A percentile compares a stretch with the other conserved stretches of the same genome.
Conservation (phyloP, 2,797 vertebrate genomes). For the Myoxocephalus aenaeus region DNA sequence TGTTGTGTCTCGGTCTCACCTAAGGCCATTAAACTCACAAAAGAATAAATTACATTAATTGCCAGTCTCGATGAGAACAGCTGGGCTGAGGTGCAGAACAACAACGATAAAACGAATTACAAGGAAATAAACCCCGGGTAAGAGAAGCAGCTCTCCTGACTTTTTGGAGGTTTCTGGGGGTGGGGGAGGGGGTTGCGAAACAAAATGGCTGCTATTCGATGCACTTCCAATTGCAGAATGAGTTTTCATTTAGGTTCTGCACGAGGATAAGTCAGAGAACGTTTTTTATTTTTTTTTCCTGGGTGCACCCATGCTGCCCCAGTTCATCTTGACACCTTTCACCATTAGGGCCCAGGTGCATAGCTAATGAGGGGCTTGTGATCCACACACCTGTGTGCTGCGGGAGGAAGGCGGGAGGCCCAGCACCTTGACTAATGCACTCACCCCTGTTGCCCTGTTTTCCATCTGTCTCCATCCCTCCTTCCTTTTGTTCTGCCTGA, state of each 20-base stretch:
- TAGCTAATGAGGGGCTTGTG: constrained; percentile 69
- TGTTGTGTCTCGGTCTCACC: constrained; percentile 80
- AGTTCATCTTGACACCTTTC: constrained; percentile 60
- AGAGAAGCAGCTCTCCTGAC: constrained; percentile 61
- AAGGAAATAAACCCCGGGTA: constrained; percentile 76
- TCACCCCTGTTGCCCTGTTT: constrained; percentile 43
- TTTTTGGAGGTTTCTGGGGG: constrained; percentile 36
- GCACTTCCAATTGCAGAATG: constrained; percentile 21
- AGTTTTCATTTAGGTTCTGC: constrained; percentile 25
- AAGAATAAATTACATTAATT: constrained; percentile 86
- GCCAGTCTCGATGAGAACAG: constrained; percentile 80
- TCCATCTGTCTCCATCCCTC: constrained; percentile 65
- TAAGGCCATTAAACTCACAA: constrained; percentile 84
- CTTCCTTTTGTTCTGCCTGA: constrained; percentile 61
- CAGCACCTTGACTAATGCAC: constrained; percentile 71
- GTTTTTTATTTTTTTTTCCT: constrained; percentile 35
- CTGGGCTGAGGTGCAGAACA: constrained; percentile 80
- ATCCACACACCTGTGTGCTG: constrained; percentile 73
- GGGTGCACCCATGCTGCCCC: constrained; percentile 41
- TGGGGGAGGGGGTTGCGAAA: constrained; percentile 13
- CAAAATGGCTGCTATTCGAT: constrained; percentile 57
- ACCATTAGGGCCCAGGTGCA: constrained; percentile 70
- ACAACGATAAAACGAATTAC: constrained; percentile 78
- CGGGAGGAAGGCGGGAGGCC: constrained; percentile 41
- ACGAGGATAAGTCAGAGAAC: constrained; percentile 3